Conservation (phyloP, 2,797 vertebrate species). For the Australoheros facetus region DNA sequence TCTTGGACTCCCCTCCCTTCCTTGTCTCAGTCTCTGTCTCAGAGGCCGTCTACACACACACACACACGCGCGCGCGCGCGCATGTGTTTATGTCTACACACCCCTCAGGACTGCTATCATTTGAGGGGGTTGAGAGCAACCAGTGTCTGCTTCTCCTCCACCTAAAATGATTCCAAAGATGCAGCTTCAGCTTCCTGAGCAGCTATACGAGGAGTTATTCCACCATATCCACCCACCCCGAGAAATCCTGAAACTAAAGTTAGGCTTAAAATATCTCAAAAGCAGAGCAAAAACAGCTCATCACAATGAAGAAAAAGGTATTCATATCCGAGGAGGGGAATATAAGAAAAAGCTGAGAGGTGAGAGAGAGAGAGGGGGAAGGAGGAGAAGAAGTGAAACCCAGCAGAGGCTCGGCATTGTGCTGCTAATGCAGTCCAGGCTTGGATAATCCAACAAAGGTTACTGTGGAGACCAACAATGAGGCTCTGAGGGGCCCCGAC, state of each 20-base stretch:
- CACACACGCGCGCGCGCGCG: background rate
- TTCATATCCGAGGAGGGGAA: background rate
- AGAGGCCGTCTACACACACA: background rate
- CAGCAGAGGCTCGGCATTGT: conserved; percentile 71
- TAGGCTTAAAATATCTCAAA: background rate
- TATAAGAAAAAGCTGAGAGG: background rate
- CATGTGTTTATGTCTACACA: background rate
- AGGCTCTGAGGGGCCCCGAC: conserved; percentile 67
- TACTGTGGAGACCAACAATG: conserved; percentile 83
- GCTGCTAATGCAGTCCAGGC: conserved; percentile 79
- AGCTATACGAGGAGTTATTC: background rate
- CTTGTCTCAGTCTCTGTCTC: conserved; percentile 46
- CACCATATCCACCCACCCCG: background rate
- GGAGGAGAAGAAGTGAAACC: conserved; percentile 27
- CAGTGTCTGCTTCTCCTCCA: conserved; percentile 38
- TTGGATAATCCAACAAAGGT: conserved; percentile 79
- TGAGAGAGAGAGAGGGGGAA: conserved; percentile 19
- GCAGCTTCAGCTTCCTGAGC: background rate
- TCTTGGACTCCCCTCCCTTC: conserved; percentile 19
- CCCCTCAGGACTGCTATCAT: conserved; percentile 17
- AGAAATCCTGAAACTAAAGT: background rate
- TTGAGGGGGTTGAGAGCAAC: conserved; percentile 14
- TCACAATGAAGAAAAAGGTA: background rate
- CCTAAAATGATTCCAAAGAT: conserved; percentile 33
- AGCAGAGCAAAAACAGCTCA: background rate